A percentile compares a stretch with the other conserved stretches of the same genome.
Evolutionary conservation across 2,888 invertebrate genomes (phyloP).

Genomic region (Philereme transversata): DNA sequence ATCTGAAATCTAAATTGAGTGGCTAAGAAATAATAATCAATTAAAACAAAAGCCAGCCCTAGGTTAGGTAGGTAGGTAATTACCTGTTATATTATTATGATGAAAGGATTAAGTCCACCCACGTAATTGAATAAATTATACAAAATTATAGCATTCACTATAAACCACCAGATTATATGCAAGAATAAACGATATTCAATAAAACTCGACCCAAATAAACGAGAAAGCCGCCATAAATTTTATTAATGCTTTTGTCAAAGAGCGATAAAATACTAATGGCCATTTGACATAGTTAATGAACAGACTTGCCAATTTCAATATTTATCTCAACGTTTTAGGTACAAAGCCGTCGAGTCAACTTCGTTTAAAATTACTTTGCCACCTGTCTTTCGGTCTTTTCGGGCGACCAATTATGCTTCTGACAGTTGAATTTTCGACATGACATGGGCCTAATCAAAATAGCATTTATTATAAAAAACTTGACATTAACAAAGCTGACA

Average conservation of each 20-base stretch:
- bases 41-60: conserved; percentile 13
- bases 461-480: conserved; percentile 81
- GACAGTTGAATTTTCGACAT: conserved; percentile 84
- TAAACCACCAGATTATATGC: conserved; percentile 28
- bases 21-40: not conserved
- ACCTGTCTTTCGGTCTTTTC: conserved; percentile 66
- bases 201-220: conserved; percentile 32
- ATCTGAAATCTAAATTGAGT: not conserved
- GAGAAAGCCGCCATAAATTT: conserved; percentile 36
- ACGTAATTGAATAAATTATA: conserved; percentile 38
- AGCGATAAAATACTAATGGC: conserved; percentile 38
- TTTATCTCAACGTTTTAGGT: conserved; percentile 35
- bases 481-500: conserved; percentile 80
- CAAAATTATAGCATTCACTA: conserved; percentile 35
- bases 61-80: not conserved
- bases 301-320: conserved; percentile 37
- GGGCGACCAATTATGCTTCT: conserved; percentile 82
- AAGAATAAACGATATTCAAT: conserved; percentile 35
- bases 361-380: conserved; percentile 54
- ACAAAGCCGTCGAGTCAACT: conserved; percentile 30
- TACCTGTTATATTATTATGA: conserved; percentile 9
- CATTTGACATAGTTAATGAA: conserved; percentile 40
- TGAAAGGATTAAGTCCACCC: conserved; percentile 38
- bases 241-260: conserved; percentile 36
- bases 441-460: conserved; percentile 86